phyloP scores from a whole-genome alignment of 2,888 invertebrate genomes.

The Dryocosmus kuriphilus region DNA sequence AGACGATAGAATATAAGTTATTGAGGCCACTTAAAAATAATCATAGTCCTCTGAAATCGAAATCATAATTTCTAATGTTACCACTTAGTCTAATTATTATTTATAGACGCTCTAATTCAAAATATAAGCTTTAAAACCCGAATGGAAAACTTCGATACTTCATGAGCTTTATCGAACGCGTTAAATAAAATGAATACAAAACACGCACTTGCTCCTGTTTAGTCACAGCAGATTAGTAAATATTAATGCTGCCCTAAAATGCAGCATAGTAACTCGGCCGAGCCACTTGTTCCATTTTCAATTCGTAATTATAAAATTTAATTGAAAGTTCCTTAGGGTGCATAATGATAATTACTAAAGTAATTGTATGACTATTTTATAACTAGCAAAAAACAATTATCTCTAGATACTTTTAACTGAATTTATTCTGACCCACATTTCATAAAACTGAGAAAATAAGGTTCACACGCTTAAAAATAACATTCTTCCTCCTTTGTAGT shows the following conservation, averaged over 20 bases:
- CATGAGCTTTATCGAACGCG: not conserved
- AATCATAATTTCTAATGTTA: not conserved
- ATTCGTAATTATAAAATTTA: not conserved
- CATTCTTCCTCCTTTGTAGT: not conserved
- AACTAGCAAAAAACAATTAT: not conserved
- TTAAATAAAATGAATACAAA: not conserved
- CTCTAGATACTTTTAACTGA: not conserved
- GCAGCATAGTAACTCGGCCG: not conserved
- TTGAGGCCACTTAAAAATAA: too few species aligned
- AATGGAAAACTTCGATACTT: not conserved
- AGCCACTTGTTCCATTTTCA: conserved; percentile 14
- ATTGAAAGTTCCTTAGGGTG: conserved; percentile 28
- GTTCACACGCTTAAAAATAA: not conserved
- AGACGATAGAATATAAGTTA: too few species aligned
- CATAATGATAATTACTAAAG: conserved; percentile 13
- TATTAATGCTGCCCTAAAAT: not conserved
- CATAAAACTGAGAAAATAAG: not conserved
- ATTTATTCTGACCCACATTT: not conserved
- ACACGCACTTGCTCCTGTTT: not conserved
- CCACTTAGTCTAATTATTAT: not conserved
- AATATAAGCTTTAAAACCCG: not conserved
- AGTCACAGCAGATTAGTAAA: not conserved
- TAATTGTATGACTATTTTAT: not conserved
- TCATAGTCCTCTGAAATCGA: not conserved
- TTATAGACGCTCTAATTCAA: not conserved